Percentiles rank a stretch among this genome's conserved stretches.
Evolutionary conservation across 2,797 vertebrate species (phyloP).

Genomic region (Betta splendens): DNA sequence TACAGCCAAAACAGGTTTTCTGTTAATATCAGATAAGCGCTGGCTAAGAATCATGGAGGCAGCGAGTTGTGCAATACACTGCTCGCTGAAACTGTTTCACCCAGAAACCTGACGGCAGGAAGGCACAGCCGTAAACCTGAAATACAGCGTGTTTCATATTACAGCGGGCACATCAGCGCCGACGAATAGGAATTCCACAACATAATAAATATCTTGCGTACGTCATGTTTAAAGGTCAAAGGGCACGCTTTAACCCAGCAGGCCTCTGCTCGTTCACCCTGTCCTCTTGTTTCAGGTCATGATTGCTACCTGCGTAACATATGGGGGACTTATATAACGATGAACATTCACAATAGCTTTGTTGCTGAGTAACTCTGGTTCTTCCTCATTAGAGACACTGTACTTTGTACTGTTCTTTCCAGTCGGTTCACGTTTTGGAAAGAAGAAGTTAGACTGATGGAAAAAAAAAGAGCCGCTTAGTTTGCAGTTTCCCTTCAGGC

Average conservation of each 20-base stretch:
- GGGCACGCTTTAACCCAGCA: conserved; percentile 1
- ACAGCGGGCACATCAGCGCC: conserved; percentile 10
- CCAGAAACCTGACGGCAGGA: conserved; percentile 26
- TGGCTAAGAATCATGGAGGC: too few species aligned
- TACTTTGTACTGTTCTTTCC: conserved; percentile 16
- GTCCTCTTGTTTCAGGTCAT: conserved; percentile 37
- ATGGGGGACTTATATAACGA: conserved; percentile 37
- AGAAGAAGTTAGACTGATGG: conserved; percentile 13
- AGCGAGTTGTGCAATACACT: conserved; percentile 62
- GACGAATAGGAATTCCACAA: conserved; percentile 4
- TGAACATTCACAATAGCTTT: conserved; percentile 9
- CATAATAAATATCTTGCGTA: not conserved
- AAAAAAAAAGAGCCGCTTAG: not conserved
- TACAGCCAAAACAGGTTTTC: too few species aligned
- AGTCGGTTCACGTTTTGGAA: conserved; percentile 15
- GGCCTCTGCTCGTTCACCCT: not conserved
- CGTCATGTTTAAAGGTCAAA: conserved; percentile 12
- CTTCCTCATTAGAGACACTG: conserved; percentile 18
- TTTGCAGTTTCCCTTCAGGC: not conserved
- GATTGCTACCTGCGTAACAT: conserved; percentile 21
- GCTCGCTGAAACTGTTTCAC: conserved; percentile 51
- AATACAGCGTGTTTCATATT: conserved; percentile 35
- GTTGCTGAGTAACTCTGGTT: conserved; percentile 62
- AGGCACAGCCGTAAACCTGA: conserved; percentile 21
- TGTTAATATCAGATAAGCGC: too few species aligned